These are phyloP conservation scores for Bos indicus DNA, from an alignment of 2,113 vertebrate genomes.

Conservation along the genomic window DNA sequence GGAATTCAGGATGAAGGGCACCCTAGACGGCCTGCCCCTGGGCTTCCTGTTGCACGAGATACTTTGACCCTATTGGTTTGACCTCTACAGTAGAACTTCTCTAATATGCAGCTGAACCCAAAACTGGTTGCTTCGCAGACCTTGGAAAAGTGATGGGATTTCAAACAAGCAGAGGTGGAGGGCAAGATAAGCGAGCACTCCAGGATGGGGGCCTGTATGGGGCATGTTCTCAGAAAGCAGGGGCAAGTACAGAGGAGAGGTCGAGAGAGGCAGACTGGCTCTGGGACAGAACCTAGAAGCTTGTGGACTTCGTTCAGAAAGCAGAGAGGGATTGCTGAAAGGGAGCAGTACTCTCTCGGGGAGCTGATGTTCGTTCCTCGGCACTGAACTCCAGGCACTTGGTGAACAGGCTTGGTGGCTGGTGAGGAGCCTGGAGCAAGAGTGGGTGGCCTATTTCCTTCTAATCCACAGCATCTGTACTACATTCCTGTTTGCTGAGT, in stretches of 20 bases:
- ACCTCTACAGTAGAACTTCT: neutral
- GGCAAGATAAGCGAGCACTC: neutral
- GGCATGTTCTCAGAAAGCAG: neutral
- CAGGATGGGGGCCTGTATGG: neutral
- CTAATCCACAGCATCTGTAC: neutral
- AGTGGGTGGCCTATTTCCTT: slow-evolving; percentile 23
- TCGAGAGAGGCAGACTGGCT: neutral
- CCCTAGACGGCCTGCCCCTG: neutral
- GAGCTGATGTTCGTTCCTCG: neutral
- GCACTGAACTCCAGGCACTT: neutral
- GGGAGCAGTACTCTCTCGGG: neutral
- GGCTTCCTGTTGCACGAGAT: neutral
- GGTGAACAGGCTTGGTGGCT: neutral
- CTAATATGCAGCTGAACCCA: neutral
- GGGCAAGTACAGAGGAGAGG: neutral
- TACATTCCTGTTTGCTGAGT: slow-evolving; percentile 35
- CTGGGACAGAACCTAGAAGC: neutral
- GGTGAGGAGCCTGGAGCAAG: slow-evolving; percentile 40
- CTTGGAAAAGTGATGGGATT: neutral
- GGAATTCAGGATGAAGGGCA: neutral
- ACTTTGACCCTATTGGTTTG: neutral
- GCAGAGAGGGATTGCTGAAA: neutral
- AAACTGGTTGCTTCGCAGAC: neutral
- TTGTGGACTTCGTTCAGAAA: neutral
- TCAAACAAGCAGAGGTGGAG: neutral